phyloP scores from a whole-genome alignment of 2,888 invertebrate genomes.

The Nemotelus nigrinus region DNA sequence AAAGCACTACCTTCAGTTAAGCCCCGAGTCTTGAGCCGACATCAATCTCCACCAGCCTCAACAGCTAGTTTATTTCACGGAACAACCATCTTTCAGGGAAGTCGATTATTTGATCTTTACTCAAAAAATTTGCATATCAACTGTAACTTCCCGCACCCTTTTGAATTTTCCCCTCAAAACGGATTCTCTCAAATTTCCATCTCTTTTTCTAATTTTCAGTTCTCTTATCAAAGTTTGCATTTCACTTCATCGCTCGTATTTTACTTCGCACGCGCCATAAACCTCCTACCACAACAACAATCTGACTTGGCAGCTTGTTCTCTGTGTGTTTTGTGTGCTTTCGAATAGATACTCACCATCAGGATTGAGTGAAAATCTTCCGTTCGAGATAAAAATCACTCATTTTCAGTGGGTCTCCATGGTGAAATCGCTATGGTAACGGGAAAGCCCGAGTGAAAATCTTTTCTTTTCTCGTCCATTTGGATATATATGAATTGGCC shows the following conservation, averaged over 20 bases:
- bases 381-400: constrained; percentile 18
- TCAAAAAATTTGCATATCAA: too few relatives aligned
- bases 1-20: constrained; percentile 31
- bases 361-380: constrained; percentile 15
- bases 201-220: neutral
- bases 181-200: too few relatives aligned
- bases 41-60: neutral
- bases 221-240: neutral
- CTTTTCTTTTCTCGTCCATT: constrained; percentile 23
- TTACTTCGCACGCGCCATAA: constrained; percentile 36
- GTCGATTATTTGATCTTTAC: too few relatives aligned
- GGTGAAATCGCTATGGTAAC: constrained; percentile 45
- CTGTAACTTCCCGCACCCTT: too few relatives aligned
- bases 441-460: neutral
- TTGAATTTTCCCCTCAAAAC: too few relatives aligned
- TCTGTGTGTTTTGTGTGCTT: neutral
- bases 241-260: constrained; percentile 10
- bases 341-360: too few relatives aligned
- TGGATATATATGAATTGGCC: constrained; percentile 48
- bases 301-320: neutral
- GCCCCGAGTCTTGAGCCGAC: neutral
- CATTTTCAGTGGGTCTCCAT: constrained; percentile 9
- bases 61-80: too few relatives aligned
- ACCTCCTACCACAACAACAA: neutral
- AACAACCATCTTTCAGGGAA: too few relatives aligned